phyloP scores from a whole-genome alignment of 2,797 vertebrate genomes.

The Rhinogobio ventralis region DNA sequence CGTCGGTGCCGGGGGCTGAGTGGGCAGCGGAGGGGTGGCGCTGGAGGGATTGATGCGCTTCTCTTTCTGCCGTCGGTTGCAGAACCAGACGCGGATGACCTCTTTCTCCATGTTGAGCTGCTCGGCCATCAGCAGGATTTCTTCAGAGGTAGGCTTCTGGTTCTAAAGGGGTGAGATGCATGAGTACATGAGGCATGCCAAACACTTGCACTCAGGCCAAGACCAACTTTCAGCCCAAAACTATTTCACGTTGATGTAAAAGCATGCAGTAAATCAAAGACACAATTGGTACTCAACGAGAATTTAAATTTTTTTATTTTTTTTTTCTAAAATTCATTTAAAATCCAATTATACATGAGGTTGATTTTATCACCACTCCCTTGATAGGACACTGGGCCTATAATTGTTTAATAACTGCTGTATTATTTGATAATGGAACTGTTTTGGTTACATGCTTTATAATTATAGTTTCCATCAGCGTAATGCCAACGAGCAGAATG shows the following conservation, averaged over 20 bases:
- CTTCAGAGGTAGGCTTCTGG: constrained; percentile 95
- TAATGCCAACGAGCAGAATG: neutral
- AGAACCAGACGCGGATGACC: constrained; percentile 95
- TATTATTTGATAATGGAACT: neutral
- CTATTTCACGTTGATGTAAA: neutral
- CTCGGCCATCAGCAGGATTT: constrained; percentile 91
- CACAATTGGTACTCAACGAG: neutral
- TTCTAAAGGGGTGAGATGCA: constrained; percentile 74
- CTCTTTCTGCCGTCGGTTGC: constrained; percentile 93
- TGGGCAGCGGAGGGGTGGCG: constrained; percentile 85
- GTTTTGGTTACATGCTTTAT: neutral
- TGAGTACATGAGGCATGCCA: neutral
- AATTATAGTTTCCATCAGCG: neutral
- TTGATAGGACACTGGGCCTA: neutral
- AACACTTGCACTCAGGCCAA: neutral
- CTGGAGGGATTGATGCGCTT: constrained; percentile 93
- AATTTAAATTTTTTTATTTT: no score
- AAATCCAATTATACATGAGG: neutral
- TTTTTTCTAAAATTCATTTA: neutral
- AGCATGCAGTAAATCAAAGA: neutral
- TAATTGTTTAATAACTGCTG: neutral
- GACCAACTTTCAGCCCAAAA: neutral
- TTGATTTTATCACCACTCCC: neutral
- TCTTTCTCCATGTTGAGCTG: constrained; percentile 96
- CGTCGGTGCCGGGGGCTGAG: constrained; percentile 75